phyloP scores from a whole-genome alignment of 2,797 vertebrate species.

The Lindbergichthys nudifrons region DNA sequence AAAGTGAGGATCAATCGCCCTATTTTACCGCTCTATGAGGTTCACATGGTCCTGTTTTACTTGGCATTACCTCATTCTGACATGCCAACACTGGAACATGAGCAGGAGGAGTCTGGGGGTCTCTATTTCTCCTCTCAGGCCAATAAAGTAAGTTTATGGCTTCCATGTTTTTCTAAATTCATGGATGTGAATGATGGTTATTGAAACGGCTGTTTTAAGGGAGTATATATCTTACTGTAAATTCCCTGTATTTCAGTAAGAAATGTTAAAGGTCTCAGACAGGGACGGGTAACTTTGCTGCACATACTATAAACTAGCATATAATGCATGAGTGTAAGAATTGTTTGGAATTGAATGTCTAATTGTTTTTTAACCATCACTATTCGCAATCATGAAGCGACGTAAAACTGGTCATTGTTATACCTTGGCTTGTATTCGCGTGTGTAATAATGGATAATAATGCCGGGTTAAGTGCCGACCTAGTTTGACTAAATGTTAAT shows the following conservation, averaged over 20 bases:
- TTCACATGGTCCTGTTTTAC: constrained; percentile 70
- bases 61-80: constrained; percentile 71
- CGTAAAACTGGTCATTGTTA: constrained; percentile 1
- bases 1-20: constrained; percentile 12
- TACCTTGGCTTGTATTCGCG: constrained; percentile 9
- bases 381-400: neutral
- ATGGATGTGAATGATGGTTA: constrained; percentile 34
- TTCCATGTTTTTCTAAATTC: constrained; percentile 60
- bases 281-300: neutral
- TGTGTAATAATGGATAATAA: constrained; percentile 12
- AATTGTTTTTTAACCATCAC: neutral
- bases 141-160: constrained; percentile 71
- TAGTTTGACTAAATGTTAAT: neutral
- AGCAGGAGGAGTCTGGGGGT: constrained; percentile 55
- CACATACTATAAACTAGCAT: neutral
- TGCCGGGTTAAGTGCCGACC: neutral
- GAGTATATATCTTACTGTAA: constrained; percentile 2
- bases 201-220: constrained; percentile 29
- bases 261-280: constrained; percentile 11
- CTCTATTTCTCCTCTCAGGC: constrained; percentile 37
- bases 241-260: neutral
- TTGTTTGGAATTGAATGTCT: neutral
- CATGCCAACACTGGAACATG: constrained; percentile 62
- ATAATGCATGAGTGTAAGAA: neutral
- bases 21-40: constrained; percentile 13